Conservation (phyloP, 2,888 invertebrate genomes). For the Mesorhabditis spiculigera region DNA sequence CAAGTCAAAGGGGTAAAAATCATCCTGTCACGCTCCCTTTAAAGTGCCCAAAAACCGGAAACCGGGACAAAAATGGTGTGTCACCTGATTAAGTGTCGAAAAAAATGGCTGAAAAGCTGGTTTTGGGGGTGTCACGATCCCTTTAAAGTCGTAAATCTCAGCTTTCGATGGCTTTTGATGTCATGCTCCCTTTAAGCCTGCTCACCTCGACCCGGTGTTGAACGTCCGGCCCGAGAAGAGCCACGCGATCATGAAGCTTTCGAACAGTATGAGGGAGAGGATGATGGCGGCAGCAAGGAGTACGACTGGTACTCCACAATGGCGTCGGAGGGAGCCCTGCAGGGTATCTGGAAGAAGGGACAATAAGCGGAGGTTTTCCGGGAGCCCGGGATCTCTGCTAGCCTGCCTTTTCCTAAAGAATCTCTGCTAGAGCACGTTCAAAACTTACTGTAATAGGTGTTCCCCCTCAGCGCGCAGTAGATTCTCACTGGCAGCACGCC, state of each 20-base stretch:
- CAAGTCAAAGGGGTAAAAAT: background rate
- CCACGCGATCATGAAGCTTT: slow-evolving; percentile 30
- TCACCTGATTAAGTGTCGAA: background rate
- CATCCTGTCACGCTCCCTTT: too few species aligned
- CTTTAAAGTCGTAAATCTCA: background rate
- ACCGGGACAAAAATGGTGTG: background rate
- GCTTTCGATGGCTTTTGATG: background rate
- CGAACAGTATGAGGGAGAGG: slow-evolving; percentile 28
- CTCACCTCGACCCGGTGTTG: slow-evolving; percentile 7
- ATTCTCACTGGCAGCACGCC: slow-evolving; percentile 51
- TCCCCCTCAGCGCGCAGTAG: slow-evolving; percentile 44
- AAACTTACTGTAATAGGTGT: background rate
- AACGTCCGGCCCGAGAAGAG: slow-evolving; percentile 20
- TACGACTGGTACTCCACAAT: slow-evolving; percentile 52
- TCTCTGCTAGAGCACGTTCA: background rate
- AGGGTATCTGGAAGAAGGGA: slow-evolving; percentile 7
- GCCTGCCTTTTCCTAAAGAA: background rate
- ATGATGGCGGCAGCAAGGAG: slow-evolving; percentile 31
- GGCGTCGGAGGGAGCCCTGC: slow-evolving; percentile 37
- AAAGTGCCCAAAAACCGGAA: too few species aligned
- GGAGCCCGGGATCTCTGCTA: too few species aligned
- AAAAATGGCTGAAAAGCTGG: background rate
- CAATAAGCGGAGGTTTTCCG: too few species aligned
- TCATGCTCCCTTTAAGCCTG: slow-evolving; percentile 5
- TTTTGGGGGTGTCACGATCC: slow-evolving; percentile 13